phyloP scores from a whole-genome alignment of 2,797 vertebrate species.

The Mormyrus proboscirostris region DNA sequence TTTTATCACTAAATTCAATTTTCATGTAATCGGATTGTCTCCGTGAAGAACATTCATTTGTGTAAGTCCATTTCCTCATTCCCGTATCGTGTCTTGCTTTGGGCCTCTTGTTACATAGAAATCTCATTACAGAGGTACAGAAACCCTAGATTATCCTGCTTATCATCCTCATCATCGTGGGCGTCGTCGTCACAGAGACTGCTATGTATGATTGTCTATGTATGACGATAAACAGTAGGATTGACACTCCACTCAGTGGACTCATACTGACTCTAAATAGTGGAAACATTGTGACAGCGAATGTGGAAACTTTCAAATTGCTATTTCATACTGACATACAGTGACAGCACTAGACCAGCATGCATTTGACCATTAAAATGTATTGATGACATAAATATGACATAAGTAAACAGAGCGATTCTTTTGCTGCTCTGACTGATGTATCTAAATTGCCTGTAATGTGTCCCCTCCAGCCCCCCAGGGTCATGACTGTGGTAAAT shows the following conservation, averaged over 20 bases:
- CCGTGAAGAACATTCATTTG: background rate
- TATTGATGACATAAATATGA: background rate
- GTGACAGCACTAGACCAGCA: background rate
- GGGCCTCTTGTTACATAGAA: background rate
- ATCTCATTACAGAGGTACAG: background rate
- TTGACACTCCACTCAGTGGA: background rate
- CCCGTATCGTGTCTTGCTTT: background rate
- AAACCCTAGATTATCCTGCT: background rate
- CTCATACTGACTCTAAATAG: background rate
- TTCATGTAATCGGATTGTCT: background rate
- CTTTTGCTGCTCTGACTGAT: background rate
- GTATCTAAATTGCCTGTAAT: background rate
- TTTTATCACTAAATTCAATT: background rate
- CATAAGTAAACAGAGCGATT: background rate
- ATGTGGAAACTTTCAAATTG: background rate
- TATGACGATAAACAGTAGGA: background rate
- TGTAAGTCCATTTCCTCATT: slow-evolving; percentile 4
- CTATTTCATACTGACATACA: background rate
- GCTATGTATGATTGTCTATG: too few relatives aligned
- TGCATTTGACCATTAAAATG: background rate
- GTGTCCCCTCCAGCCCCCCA: background rate
- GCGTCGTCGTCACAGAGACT: background rate
- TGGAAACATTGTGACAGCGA: background rate
- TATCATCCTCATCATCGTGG: background rate
- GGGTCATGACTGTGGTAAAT: background rate